Conservation (phyloP, 2,888 invertebrate species). For the Oligia strigilis region DNA sequence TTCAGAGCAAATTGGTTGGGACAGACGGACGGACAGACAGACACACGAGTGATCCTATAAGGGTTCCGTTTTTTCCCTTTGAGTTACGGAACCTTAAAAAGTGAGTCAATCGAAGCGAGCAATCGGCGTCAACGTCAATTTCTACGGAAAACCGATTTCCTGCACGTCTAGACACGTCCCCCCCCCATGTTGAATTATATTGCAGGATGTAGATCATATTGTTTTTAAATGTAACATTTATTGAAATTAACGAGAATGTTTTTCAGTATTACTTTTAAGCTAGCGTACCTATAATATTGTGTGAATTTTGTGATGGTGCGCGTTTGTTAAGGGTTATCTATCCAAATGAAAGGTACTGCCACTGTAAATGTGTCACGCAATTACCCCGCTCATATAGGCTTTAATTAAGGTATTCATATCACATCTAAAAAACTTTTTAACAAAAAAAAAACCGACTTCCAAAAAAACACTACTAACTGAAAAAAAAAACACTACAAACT, state of each 20-base stretch:
- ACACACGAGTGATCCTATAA: no score
- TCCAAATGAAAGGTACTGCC: not conserved
- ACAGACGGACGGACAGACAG: no score
- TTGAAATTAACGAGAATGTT: not conserved
- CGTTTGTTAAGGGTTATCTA: not conserved
- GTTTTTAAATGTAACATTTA: conserved; percentile 14
- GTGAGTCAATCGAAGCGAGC: conserved; percentile 50
- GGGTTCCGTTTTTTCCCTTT: no score
- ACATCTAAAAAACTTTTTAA: no score
- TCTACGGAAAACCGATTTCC: conserved; percentile 84
- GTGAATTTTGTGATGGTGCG: not conserved
- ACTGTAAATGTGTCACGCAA: not conserved
- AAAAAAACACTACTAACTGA: no score
- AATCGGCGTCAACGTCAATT: conserved; percentile 70
- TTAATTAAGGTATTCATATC: not conserved
- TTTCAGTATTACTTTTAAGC: not conserved
- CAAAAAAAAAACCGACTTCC: no score
- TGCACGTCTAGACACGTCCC: conserved; percentile 83
- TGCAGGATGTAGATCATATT: conserved; percentile 58
- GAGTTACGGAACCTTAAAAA: conserved; percentile 1
- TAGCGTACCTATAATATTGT: not conserved
- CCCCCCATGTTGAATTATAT: conserved; percentile 73
- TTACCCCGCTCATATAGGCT: not conserved
- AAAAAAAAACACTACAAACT: no score
- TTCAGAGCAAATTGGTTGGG: no score